Percentiles rank a stretch among this genome's conserved stretches.
These are phyloP conservation scores for Alsophila aescularia DNA, from an alignment of 2,888 invertebrate genomes.

Conservation along the genomic window DNA sequence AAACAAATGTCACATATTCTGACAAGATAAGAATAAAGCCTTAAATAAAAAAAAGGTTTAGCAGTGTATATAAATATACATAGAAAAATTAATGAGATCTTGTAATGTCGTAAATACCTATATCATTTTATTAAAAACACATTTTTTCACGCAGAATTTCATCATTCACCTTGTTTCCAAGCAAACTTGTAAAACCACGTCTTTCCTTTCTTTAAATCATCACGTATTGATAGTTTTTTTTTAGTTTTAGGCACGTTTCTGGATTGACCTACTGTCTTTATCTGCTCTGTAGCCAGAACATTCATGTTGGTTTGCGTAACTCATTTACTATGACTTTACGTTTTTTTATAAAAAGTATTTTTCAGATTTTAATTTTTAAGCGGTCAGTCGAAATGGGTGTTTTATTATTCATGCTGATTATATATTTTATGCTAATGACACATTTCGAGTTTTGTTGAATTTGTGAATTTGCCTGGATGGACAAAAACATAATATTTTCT, in stretches of 20 bases:
- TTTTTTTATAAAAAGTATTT: not conserved
- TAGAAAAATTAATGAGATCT: too few species aligned
- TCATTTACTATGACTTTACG: not conserved
- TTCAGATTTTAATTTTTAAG: not conserved
- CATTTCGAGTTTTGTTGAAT: not conserved
- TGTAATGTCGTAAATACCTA: too few species aligned
- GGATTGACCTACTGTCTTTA: slow-evolving; percentile 4
- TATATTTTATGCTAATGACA: not conserved
- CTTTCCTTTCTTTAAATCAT: not conserved
- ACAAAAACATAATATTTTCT: too few species aligned
- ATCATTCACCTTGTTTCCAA: slow-evolving; percentile 3
- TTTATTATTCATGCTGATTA: not conserved
- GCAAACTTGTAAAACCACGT: not conserved
- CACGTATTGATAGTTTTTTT: slow-evolving; percentile 23
- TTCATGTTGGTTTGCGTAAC: slow-evolving; percentile 4
- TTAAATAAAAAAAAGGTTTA: too few species aligned
- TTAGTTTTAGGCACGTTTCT: slow-evolving; percentile 20
- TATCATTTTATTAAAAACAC: not conserved
- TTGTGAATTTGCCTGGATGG: too few species aligned
- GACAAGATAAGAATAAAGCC: too few species aligned
- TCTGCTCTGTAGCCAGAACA: slow-evolving; percentile 6
- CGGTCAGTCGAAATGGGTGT: not conserved
- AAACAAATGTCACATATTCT: too few species aligned
- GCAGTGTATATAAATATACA: too few species aligned
- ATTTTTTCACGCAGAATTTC: slow-evolving; percentile 4